Percentiles rank a stretch among this genome's conserved stretches.
Evolutionary conservation across 2,797 vertebrate genomes (phyloP).

Genomic region (Chloroceryle inda): DNA sequence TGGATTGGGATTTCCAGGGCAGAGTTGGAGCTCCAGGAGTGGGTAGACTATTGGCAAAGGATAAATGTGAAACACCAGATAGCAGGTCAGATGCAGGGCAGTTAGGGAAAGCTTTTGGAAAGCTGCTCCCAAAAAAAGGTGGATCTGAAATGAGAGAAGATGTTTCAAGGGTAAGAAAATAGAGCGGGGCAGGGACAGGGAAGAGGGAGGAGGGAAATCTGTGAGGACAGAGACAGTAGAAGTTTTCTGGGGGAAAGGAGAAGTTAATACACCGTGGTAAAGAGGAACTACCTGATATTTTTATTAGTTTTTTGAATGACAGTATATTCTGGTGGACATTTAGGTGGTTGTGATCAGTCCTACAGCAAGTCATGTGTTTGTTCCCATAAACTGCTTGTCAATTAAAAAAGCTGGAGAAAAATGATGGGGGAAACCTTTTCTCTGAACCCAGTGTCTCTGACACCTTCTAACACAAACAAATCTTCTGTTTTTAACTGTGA

Average conservation of each 20-base stretch:
- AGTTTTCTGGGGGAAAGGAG: neutral
- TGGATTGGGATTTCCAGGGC: neutral
- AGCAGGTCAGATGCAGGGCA: neutral
- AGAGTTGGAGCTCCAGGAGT: neutral
- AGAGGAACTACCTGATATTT: neutral
- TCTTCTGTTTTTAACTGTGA: neutral
- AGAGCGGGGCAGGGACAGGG: neutral
- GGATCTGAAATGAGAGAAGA: neutral
- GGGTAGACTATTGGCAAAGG: neutral
- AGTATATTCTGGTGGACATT: neutral
- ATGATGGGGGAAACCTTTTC: neutral
- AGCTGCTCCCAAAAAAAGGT: neutral
- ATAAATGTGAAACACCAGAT: neutral
- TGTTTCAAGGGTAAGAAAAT: neutral
- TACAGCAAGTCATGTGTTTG: neutral
- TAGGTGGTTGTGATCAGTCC: neutral
- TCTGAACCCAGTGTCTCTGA: neutral
- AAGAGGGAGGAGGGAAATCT: neutral
- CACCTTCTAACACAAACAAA: neutral
- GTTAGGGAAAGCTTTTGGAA: neutral
- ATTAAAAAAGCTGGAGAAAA: neutral
- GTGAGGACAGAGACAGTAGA: neutral
- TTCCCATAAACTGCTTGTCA: neutral
- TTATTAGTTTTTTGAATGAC: neutral
- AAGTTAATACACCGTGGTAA: neutral